Percentiles rank a stretch among this genome's conserved stretches.
These are phyloP conservation scores for Brachionichthys hirsutus DNA, from an alignment of 2,113 vertebrate species.

Conservation along the genomic window DNA sequence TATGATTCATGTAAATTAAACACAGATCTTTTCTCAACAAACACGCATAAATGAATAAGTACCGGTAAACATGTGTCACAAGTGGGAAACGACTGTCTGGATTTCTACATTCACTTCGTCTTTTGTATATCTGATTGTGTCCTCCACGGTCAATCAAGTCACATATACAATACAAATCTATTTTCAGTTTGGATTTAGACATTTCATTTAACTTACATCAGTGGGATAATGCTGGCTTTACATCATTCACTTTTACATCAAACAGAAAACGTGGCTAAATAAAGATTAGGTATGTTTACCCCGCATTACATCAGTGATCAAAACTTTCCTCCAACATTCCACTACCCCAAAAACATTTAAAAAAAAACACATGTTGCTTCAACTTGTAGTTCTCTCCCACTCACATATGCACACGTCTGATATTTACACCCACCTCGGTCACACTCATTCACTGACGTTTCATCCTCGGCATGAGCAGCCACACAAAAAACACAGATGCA, in stretches of 20 bases:
- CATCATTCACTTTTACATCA: constrained; percentile 47
- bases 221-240: constrained; percentile 24
- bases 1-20: too few species aligned
- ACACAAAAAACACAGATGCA: constrained; percentile 13
- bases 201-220: constrained; percentile 51
- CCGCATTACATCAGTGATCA: constrained; percentile 41
- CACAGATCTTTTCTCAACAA: too few species aligned
- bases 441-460: constrained; percentile 2
- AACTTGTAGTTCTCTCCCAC: constrained; percentile 1
- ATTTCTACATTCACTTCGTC: too few species aligned
- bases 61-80: too few species aligned
- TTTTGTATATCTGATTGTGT: too few species aligned
- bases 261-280: constrained; percentile 29
- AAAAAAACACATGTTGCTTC: constrained; percentile 17
- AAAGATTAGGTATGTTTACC: constrained; percentile 37
- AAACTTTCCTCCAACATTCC: constrained; percentile 13
- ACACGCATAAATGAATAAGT: too few species aligned
- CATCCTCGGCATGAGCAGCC: constrained; percentile 3
- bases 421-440: constrained; percentile 13
- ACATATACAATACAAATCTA: too few species aligned
- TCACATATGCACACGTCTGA: constrained; percentile 7
- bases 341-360: constrained; percentile 11
- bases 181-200: background rate
- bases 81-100: too few species aligned
- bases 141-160: too few species aligned